Base-by-base conservation (phyloP, 2,797 vertebrate genomes). In the Malacoctenus gilli region DNA sequence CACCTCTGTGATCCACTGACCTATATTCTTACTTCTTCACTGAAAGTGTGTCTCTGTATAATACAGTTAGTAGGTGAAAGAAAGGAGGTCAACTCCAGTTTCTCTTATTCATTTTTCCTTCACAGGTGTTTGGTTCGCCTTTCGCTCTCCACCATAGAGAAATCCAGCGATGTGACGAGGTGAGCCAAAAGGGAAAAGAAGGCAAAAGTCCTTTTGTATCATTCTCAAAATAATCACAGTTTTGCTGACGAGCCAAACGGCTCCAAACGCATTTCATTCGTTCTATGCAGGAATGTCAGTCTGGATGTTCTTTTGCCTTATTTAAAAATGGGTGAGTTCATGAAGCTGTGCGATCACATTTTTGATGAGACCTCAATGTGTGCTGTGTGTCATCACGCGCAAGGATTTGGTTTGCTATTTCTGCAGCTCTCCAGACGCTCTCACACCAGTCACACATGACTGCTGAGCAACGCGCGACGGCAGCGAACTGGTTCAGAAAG, bases 401-500 rank as follows among this genome's bases (percentile, higher is more conserved):
- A 7, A 34, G 54, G 38, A 36, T 72, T 61, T 72, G 50, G 15
- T 60, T 61, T 70, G n/a, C 38, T 64, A 6, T 65, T 54, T 34
- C 50, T 57, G 60, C 85, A 98, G 95, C 92, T 72, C 84, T 92
- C 70, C 85, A 88, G 79, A 95, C 85, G 53, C 46, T 96, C 59
- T 82, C 85, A 44, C 82, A 84, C 37, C 74, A 62, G 38, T 73
- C 86, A 41, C 25, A 16, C 0, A 42, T 83, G 46, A 78, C 65
- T 53, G 79, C 54, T 9, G 87, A 93, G 34, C 72, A 82, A 59
- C 86, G 59, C 49, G 73, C 68, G 51, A 86, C 91, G 8, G 92
- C 94, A 52, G 93, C 94, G 58, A 91, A 94, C 62, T 97, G 95
- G 95, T 97, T 98, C 87, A 92, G 94, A 75, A 97, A 93, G 90